Evolutionary conservation across 2,888 invertebrate species (phyloP), one percentile per base, ranked within the genome.

Genomic region (Elegia similella): DNA sequence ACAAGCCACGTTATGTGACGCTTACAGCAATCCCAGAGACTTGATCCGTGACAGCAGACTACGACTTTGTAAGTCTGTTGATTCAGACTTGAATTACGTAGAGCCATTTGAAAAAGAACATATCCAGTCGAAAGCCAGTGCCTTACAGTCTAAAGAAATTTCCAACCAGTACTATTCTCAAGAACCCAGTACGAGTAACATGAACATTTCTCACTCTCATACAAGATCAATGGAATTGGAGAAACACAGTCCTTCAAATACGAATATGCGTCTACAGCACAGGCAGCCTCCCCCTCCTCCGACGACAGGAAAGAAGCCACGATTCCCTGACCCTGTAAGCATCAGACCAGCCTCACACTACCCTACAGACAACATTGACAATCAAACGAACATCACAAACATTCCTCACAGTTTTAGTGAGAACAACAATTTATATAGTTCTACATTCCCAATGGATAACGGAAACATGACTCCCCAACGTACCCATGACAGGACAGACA

Each of bases 21-120:
- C 91, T 7, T 91, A 91, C 70, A 87, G 90, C 63, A 91, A 91
- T 62, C 91, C 91, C 15, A 71, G 80, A 57, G 91, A 91, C 55
- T 81, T 91, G 67, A 86, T 91, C 55, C 73, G 81, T 12, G 86
- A 89, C 42, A 88, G 82, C 66, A 73, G 81, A 43, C 68, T 86
- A n/a, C 69, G 91, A 66, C 65, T 88, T 16, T 90, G 87, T 62
- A 91, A 91, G 67, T 91, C 91, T 58, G 91, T 91, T 12, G 91
- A 91, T 50, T 91, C 91, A 0, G 91, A 91, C 70, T 72, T 91
- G 55, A 84, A 91, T 67, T 91, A 91, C 73, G 90, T 91, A 42
- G 91, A 91, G 61, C 91, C 91, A 17, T 91, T 91, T 76, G 90
- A 91, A 62, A 90, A 91, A 59, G 91, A 91, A 66, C 83, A 84